Evolutionary conservation across 1,140 invertebrate species (phyloP).

Genomic region (Campoletis sonorensis): DNA sequence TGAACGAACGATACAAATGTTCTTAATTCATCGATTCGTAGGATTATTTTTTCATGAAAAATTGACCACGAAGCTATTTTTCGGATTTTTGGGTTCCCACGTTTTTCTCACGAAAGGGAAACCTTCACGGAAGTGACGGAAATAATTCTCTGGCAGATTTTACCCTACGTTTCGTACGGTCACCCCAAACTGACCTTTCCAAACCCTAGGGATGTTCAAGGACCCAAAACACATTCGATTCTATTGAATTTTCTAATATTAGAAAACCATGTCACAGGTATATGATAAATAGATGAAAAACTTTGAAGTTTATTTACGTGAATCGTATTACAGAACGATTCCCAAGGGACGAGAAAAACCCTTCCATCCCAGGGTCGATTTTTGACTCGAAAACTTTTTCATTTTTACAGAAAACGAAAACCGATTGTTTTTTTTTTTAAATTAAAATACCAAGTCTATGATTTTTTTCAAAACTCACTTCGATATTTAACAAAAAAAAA

Average conservation of each 20-base stretch:
- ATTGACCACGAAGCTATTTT: neutral
- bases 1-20: too few species aligned
- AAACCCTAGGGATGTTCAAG: neutral
- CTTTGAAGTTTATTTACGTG: neutral
- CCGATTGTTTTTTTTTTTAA: neutral
- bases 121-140: neutral
- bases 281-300: constrained; percentile 19
- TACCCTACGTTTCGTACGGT: neutral
- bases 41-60: too few species aligned
- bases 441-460: neutral
- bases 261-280: constrained; percentile 6
- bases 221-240: neutral
- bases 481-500: neutral
- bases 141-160: constrained; percentile 17
- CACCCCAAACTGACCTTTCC: constrained; percentile 46
- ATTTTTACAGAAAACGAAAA: neutral
- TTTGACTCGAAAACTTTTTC: neutral
- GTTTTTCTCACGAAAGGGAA: neutral
- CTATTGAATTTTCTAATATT: neutral
- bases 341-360: neutral
- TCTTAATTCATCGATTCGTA: too few species aligned
- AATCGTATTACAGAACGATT: neutral
- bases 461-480: neutral
- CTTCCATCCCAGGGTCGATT: neutral
- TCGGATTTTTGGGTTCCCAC: constrained; percentile 38